These are phyloP conservation scores for Dicentrarchus labrax DNA, from an alignment of 2,113 vertebrate genomes.

Conservation along the genomic window DNA sequence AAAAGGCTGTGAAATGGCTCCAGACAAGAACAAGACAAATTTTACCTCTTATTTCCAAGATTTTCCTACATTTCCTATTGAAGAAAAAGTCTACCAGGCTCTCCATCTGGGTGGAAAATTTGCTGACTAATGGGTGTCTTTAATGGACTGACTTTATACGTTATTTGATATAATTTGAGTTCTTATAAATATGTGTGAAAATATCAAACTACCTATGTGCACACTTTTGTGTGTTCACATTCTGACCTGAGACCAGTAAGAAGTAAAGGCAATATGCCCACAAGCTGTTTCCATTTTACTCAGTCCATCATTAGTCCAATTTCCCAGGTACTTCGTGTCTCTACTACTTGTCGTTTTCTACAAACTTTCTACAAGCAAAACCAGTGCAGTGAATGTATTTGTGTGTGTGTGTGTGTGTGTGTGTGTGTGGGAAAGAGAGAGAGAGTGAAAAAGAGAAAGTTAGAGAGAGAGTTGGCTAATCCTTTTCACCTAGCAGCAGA, in stretches of 20 bases:
- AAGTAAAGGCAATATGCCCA: neutral
- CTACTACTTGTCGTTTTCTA: neutral
- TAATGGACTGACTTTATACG: neutral
- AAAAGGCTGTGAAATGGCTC: neutral
- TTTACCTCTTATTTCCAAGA: too few species aligned
- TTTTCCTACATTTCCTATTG: neutral
- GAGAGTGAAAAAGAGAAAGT: neutral
- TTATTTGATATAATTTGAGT: neutral
- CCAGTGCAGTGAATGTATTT: neutral
- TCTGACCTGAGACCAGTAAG: neutral
- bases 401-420: neutral
- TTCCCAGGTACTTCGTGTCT: neutral
- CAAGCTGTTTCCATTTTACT: conserved; percentile 7
- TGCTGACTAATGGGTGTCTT: neutral
- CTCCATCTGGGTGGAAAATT: neutral
- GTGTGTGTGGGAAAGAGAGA: neutral
- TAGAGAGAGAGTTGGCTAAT: conserved; percentile 25
- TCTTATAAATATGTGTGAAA: too few species aligned
- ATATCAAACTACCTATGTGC: neutral
- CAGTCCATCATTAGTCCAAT: neutral
- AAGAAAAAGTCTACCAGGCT: neutral
- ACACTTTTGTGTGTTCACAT: neutral
- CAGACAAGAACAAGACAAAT: too few species aligned
- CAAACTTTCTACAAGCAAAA: conserved; percentile 8
- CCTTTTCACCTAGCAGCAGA: conserved; percentile 45